Evolutionary conservation across 2,797 vertebrate genomes (phyloP).

Genomic region (Xerus rutilus): DNA sequence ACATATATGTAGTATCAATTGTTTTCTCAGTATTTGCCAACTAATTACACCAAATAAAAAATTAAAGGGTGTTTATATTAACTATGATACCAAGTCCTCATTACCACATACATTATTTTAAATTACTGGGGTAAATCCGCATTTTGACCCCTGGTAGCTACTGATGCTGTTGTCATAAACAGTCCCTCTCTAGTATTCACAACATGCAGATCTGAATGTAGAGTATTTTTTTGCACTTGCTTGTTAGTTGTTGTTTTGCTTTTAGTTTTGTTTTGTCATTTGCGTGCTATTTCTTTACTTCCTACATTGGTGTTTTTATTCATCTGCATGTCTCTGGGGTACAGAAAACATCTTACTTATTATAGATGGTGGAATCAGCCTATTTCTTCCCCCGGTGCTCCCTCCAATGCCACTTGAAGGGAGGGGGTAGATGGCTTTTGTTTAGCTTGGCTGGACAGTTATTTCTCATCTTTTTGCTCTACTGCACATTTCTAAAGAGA

Average conservation of each 20-base stretch:
- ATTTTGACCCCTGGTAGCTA: neutral
- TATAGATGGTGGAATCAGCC: neutral
- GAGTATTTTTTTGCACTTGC: neutral
- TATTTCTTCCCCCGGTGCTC: neutral
- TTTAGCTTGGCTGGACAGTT: conserved; percentile 53
- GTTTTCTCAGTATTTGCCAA: neutral
- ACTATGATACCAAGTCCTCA: neutral
- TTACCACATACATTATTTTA: neutral
- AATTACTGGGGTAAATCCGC: neutral
- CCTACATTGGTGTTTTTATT: neutral
- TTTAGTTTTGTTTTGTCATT: conserved; percentile 3
- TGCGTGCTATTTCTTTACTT: conserved; percentile 4
- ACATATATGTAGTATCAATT: neutral
- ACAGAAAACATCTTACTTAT: conserved; percentile 19
- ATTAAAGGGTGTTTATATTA: neutral
- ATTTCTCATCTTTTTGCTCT: conserved; percentile 36
- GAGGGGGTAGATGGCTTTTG: conserved; percentile 15
- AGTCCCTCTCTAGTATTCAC: neutral
- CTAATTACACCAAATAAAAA: neutral
- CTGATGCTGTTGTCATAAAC: neutral
- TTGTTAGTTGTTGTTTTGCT: neutral
- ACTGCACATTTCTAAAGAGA: conserved; percentile 67
- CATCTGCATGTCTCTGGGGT: neutral
- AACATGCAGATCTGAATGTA: neutral
- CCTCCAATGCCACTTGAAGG: neutral